Evolutionary conservation across 1,140 invertebrate genomes (phyloP).

Genomic region (Orussus abietinus): DNA sequence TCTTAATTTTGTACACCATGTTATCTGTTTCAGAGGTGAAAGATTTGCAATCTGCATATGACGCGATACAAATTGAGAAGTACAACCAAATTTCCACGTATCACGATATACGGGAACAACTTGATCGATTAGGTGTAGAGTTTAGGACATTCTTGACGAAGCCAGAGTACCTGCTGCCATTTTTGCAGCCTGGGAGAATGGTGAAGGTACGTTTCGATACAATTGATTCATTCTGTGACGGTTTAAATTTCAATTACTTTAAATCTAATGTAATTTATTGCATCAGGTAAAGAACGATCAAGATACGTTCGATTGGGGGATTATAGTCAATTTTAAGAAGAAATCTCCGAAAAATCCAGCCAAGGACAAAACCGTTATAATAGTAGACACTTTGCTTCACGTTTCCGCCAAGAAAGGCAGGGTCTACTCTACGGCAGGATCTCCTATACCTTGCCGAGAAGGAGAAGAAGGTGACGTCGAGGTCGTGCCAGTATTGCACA

Average conservation of each 20-base stretch:
- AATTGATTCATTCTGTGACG: constrained; percentile 10
- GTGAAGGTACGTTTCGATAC: constrained; percentile 67
- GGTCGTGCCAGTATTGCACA: constrained; percentile 82
- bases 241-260: constrained; percentile 1
- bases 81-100: constrained; percentile 80
- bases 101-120: constrained; percentile 78
- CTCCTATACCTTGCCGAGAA: constrained; percentile 63
- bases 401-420: constrained; percentile 63
- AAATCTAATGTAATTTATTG: constrained; percentile 23
- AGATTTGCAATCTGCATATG: constrained; percentile 64
- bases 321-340: constrained; percentile 90
- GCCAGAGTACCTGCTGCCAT: constrained; percentile 87
- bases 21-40: constrained; percentile 65
- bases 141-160: constrained; percentile 78
- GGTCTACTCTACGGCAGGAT: constrained; percentile 57
- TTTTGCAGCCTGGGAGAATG: constrained; percentile 89
- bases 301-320: constrained; percentile 93
- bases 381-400: constrained; percentile 81
- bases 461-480: constrained; percentile 78
- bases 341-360: constrained; percentile 58
- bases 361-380: constrained; percentile 60
- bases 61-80: constrained; percentile 63
- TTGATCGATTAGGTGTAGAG: constrained; percentile 70
- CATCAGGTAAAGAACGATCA: constrained; percentile 80
- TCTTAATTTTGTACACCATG: not conserved